Conservation (phyloP, 2,113 vertebrate species). For the Daphoenositta chrysoptera region DNA sequence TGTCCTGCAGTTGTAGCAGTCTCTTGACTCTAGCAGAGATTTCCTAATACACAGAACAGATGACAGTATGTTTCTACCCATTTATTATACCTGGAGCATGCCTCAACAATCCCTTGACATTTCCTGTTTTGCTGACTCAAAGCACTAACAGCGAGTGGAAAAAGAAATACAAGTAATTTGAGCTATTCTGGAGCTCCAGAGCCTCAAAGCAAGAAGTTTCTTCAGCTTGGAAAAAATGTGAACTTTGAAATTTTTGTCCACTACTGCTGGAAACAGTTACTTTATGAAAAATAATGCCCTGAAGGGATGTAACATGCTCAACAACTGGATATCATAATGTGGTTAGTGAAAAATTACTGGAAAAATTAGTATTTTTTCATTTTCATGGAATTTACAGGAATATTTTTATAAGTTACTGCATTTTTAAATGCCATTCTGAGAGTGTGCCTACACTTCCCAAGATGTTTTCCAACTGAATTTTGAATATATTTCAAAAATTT, state of each 20-base stretch:
- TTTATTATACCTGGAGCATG: neutral
- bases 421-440: conserved; percentile 14
- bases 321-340: neutral
- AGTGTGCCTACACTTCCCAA: neutral
- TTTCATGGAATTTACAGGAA: neutral
- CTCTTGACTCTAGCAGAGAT: neutral
- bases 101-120: neutral
- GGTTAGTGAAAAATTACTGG: neutral
- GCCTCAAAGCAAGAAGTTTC: neutral
- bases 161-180: neutral
- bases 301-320: neutral
- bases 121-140: conserved; percentile 42
- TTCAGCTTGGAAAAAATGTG: neutral
- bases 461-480: neutral
- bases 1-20: neutral
- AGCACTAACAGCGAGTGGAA: neutral
- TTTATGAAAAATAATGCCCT: neutral
- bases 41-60: neutral
- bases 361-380: neutral
- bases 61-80: neutral
- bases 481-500: neutral
- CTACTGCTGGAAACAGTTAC: neutral
- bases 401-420: neutral
- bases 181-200: neutral
- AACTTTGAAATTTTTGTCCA: neutral